A percentile compares a stretch with the other conserved stretches of the same genome.
These are phyloP conservation scores for Colostygia pectinataria DNA, from an alignment of 2,888 invertebrate species.

Conservation along the genomic window DNA sequence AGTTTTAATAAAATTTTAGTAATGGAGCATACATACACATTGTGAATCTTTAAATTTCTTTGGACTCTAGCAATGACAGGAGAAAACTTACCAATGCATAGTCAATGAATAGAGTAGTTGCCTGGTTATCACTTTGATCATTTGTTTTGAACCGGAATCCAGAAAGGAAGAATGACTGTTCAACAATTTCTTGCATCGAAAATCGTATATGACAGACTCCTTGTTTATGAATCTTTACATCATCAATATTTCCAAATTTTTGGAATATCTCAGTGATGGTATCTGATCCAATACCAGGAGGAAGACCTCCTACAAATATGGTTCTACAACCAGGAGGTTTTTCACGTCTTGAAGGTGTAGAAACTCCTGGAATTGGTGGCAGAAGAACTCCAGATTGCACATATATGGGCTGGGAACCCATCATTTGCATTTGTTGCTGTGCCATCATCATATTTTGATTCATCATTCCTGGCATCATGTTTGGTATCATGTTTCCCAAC, in stretches of 20 bases:
- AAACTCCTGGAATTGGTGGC: slow-evolving; percentile 91
- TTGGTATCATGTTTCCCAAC: slow-evolving; percentile 56
- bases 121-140: slow-evolving; percentile 86
- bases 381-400: slow-evolving; percentile 91
- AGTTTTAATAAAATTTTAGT: too few species aligned
- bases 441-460: slow-evolving; percentile 83
- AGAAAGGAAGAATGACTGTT: slow-evolving; percentile 91
- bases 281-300: slow-evolving; percentile 91
- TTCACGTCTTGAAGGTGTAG: slow-evolving; percentile 23
- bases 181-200: slow-evolving; percentile 90
- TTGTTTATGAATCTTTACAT: slow-evolving; percentile 90
- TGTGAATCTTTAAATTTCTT: too few species aligned
- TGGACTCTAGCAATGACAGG: neutral
- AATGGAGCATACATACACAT: too few species aligned
- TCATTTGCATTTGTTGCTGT: slow-evolving; percentile 48
- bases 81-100: slow-evolving; percentile 85
- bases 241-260: slow-evolving; percentile 79
- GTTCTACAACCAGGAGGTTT: slow-evolving; percentile 89
- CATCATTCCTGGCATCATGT: slow-evolving; percentile 67
- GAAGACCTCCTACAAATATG: slow-evolving; percentile 96
- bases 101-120: slow-evolving; percentile 93
- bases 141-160: slow-evolving; percentile 89
- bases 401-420: slow-evolving; percentile 51
- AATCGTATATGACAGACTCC: slow-evolving; percentile 96
- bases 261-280: slow-evolving; percentile 94